Percentiles rank a stretch among this genome's conserved stretches.
phyloP scores from a whole-genome alignment of 2,888 invertebrate genomes.

The Emmelina monodactyla region DNA sequence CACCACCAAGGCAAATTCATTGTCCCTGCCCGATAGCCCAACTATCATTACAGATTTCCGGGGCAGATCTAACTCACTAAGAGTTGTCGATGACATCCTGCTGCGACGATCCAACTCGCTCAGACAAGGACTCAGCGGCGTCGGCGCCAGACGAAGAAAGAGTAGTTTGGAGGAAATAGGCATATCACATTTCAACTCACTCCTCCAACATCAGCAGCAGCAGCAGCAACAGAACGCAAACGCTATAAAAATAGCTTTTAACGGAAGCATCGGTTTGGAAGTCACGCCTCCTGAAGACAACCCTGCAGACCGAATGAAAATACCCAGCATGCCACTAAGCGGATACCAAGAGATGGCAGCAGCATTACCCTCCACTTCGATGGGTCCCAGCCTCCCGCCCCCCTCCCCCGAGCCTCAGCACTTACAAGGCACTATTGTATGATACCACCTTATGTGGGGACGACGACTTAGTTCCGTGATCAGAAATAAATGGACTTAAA shows the following conservation, averaged over 20 bases:
- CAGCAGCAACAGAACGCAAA: constrained; percentile 71
- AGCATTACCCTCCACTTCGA: constrained; percentile 41
- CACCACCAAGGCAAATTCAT: constrained; percentile 86
- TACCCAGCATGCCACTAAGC: constrained; percentile 29
- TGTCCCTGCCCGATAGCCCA: constrained; percentile 88
- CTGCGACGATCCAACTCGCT: constrained; percentile 84
- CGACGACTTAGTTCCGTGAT: constrained; percentile 81
- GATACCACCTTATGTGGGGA: constrained; percentile 95
- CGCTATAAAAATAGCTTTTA: constrained; percentile 85
- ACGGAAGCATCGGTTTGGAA: constrained; percentile 86
- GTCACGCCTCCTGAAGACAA: constrained; percentile 76
- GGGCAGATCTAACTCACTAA: constrained; percentile 84
- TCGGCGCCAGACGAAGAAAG: constrained; percentile 74
- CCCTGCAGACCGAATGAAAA: constrained; percentile 58
- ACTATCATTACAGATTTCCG: constrained; percentile 81
- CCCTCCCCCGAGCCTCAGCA: constrained; percentile 72
- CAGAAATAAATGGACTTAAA: constrained; percentile 75
- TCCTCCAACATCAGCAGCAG: constrained; percentile 64
- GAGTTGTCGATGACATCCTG: constrained; percentile 86
- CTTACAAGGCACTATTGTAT: constrained; percentile 91
- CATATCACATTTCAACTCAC: constrained; percentile 78
- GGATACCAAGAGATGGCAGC: constrained; percentile 60
- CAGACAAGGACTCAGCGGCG: constrained; percentile 78
- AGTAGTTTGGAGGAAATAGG: constrained; percentile 88
- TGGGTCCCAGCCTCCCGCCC: constrained; percentile 37